A percentile compares a stretch with the other conserved stretches of the same genome.
Conservation (phyloP, 2,888 invertebrate species). For the Coleophora deauratella region DNA sequence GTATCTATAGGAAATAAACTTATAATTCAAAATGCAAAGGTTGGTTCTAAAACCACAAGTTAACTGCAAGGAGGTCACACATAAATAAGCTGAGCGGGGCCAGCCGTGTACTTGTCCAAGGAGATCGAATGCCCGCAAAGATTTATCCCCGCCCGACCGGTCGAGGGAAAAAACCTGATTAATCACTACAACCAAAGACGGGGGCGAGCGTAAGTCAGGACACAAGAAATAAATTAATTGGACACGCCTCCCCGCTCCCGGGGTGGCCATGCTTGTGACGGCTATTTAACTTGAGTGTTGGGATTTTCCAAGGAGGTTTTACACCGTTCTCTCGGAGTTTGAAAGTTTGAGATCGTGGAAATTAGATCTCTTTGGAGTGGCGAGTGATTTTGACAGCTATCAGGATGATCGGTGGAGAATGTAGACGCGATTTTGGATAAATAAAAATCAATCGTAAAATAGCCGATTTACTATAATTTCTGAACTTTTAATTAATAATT, state of each 20-base stretch:
- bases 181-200: slow-evolving; percentile 55
- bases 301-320: background rate
- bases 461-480: no score
- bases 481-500: no score
- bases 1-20: no score
- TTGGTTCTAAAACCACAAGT: no score
- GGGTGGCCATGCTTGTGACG: no score
- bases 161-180: slow-evolving; percentile 51
- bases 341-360: background rate
- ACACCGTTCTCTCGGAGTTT: background rate
- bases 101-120: slow-evolving; percentile 15
- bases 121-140: slow-evolving; percentile 25
- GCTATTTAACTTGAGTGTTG: no score
- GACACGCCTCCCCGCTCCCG: slow-evolving; percentile 6
- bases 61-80: slow-evolving; percentile 13
- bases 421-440: no score
- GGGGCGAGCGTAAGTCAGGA: slow-evolving; percentile 50
- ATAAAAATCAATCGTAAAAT: no score
- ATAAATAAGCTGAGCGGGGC: slow-evolving; percentile 33
- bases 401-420: no score
- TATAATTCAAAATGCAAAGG: no score
- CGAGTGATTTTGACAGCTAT: background rate
- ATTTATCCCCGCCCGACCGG: slow-evolving; percentile 34
- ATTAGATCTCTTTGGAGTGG: background rate
- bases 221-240: slow-evolving; percentile 59